Percentiles rank a stretch among this genome's conserved stretches.
phyloP scores from a whole-genome alignment of 2,113 vertebrate species.

The Barbus barbus region DNA sequence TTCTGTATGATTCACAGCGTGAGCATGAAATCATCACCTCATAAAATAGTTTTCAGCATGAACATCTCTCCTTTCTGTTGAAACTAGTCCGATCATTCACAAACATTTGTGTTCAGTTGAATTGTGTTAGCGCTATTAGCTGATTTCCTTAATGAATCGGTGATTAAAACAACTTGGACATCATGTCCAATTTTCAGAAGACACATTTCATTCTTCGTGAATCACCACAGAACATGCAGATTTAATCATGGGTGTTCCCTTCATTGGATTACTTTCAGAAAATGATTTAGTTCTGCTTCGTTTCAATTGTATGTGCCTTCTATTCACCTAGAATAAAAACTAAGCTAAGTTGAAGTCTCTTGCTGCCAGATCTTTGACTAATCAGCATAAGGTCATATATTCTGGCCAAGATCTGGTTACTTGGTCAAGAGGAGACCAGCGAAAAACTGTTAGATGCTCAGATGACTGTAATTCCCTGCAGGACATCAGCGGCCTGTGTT shows the following conservation, averaged over 20 bases:
- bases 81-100: no score
- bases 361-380: no score
- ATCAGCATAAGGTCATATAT: not conserved
- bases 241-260: not conserved
- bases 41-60: not conserved
- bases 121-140: no score
- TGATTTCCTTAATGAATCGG: not conserved
- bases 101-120: no score
- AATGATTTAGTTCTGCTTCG: no score
- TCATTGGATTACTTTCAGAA: not conserved
- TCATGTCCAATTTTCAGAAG: no score
- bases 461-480: not conserved
- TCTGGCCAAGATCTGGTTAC: not conserved
- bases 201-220: not conserved
- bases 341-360: not conserved
- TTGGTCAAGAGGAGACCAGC: not conserved
- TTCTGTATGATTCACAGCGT: not conserved
- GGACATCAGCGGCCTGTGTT: no score
- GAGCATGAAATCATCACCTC: not conserved
- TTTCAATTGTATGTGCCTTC: not conserved
- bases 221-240: not conserved
- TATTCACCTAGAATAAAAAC: not conserved
- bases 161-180: not conserved
- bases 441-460: not conserved
- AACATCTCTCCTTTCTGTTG: no score